These are phyloP conservation scores for Triops cancriformis DNA, from an alignment of 1,140 invertebrate species.

Conservation along the genomic window DNA sequence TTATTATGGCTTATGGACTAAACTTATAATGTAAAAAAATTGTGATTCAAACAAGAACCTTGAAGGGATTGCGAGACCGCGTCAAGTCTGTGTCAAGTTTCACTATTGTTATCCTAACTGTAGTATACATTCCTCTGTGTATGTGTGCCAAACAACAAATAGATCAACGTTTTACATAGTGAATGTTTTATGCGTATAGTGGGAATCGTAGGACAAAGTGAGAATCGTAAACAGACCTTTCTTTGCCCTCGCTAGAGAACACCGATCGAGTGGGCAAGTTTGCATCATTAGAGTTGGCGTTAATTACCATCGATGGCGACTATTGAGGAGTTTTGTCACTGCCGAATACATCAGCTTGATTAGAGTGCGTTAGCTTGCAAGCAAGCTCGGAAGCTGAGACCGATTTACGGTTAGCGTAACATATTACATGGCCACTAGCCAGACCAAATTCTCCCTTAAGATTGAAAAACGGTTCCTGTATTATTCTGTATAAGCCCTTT, in stretches of 20 bases:
- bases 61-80: neutral
- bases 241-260: neutral
- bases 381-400: neutral
- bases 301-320: neutral
- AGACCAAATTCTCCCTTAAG: neutral
- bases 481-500: too few relatives aligned
- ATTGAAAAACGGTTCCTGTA: too few relatives aligned
- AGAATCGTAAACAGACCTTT: too few relatives aligned
- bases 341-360: neutral
- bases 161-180: neutral
- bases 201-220: too few relatives aligned
- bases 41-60: neutral
- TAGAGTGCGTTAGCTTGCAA: neutral
- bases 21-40: neutral
- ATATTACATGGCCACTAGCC: neutral
- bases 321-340: neutral
- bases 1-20: too few relatives aligned
- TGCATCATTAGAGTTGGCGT: neutral
- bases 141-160: slow-evolving; percentile 8
- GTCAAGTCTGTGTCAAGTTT: neutral
- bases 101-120: neutral
- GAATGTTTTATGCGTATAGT: neutral
- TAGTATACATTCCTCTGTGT: neutral
- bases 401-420: neutral
- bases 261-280: neutral